Conservation (phyloP, 2,888 invertebrate genomes). For the Phragmatobia fuliginosa region DNA sequence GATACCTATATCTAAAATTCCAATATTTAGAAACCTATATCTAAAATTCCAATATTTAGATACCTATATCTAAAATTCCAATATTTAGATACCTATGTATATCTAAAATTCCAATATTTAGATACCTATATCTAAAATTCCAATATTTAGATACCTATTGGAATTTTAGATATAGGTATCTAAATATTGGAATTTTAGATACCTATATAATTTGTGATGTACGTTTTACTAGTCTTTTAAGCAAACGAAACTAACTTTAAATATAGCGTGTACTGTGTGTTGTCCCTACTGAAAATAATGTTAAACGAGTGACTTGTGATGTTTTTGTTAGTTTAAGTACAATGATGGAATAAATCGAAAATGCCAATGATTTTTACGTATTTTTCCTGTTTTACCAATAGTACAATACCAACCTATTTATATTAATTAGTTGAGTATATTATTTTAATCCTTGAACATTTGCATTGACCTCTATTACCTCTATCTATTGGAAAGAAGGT, state of each 20-base stretch:
- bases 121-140: no score
- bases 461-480: background rate
- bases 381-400: background rate
- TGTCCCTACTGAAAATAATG: background rate
- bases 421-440: background rate
- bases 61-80: no score
- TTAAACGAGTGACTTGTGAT: background rate
- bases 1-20: no score
- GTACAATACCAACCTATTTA: background rate
- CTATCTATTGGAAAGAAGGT: background rate
- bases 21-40: no score
- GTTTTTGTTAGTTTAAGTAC: background rate
- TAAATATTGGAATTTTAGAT: no score
- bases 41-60: no score
- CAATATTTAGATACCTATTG: no score
- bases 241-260: background rate
- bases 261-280: background rate
- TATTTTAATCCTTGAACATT: background rate
- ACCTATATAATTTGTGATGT: no score
- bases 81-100: no score
- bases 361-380: background rate
- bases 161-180: no score
- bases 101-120: no score
- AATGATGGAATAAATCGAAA: background rate
- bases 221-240: background rate